phyloP scores from a whole-genome alignment of 1,140 invertebrate genomes.

The Panagrolaimus sp. region DNA sequence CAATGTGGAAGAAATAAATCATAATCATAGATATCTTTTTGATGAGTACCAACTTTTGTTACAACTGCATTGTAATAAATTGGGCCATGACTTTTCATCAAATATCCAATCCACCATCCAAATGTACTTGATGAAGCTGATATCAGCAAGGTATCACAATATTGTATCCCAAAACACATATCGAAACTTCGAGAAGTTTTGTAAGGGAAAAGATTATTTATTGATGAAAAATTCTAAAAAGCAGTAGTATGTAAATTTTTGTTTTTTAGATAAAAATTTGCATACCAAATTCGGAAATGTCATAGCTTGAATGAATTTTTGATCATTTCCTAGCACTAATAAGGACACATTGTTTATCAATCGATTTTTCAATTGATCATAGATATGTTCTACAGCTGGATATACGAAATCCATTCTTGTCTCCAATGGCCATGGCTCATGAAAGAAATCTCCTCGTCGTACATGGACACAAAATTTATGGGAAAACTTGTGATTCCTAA shows the following conservation, averaged over 20 bases:
- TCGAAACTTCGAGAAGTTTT: background rate
- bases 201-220: no score
- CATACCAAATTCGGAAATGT: no score
- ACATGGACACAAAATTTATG: slow-evolving; percentile 4
- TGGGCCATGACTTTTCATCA: background rate
- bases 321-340: background rate
- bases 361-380: background rate
- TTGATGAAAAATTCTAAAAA: no score
- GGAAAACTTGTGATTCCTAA: background rate
- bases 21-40: slow-evolving; percentile 5
- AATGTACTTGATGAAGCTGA: slow-evolving; percentile 5
- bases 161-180: slow-evolving; percentile 5
- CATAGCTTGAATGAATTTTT: no score
- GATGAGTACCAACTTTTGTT: background rate
- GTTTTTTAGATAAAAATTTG: no score
- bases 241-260: no score
- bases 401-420: background rate
- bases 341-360: background rate
- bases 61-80: background rate
- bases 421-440: background rate
- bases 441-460: background rate
- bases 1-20: background rate
- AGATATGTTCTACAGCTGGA: background rate
- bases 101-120: slow-evolving; percentile 17
- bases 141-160: background rate